Evolutionary conservation across 2,888 invertebrate species (phyloP).

Genomic region (Acleris laterana): DNA sequence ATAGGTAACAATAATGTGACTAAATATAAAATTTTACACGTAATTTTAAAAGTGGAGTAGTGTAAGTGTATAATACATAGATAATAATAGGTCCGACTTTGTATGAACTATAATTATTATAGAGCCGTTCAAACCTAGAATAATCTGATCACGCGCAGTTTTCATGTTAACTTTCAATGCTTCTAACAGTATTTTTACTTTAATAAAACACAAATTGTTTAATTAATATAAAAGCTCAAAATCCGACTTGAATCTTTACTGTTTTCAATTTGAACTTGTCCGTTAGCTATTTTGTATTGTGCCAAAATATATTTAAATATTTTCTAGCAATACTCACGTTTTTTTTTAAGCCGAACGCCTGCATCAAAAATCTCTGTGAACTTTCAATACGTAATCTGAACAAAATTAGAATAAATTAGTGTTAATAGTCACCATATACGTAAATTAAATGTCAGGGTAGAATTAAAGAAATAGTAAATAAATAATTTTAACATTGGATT

Average conservation of each 20-base stretch:
- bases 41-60: conserved; percentile 80
- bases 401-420: conserved; percentile 76
- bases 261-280: conserved; percentile 45
- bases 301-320: conserved; percentile 72
- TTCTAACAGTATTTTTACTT: conserved; percentile 17
- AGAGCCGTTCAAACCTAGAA: conserved; percentile 53
- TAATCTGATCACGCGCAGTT: conserved; percentile 56
- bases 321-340: conserved; percentile 38
- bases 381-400: conserved; percentile 73
- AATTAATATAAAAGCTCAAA: conserved; percentile 19
- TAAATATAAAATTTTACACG: conserved; percentile 82
- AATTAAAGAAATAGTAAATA: conserved; percentile 68
- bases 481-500: conserved; percentile 70
- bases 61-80: conserved; percentile 81
- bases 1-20: conserved; percentile 79
- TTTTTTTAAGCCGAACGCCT: conserved; percentile 41
- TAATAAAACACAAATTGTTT: conserved; percentile 2
- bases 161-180: conserved; percentile 25
- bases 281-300: conserved; percentile 67
- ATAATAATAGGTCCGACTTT: conserved; percentile 76
- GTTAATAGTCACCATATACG: conserved; percentile 90
- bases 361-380: conserved; percentile 40
- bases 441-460: conserved; percentile 94
- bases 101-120: conserved; percentile 78
- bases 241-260: conserved; percentile 39